Evolutionary conservation across 2,797 vertebrate genomes (phyloP).

Genomic region (Labeo calbasu): DNA sequence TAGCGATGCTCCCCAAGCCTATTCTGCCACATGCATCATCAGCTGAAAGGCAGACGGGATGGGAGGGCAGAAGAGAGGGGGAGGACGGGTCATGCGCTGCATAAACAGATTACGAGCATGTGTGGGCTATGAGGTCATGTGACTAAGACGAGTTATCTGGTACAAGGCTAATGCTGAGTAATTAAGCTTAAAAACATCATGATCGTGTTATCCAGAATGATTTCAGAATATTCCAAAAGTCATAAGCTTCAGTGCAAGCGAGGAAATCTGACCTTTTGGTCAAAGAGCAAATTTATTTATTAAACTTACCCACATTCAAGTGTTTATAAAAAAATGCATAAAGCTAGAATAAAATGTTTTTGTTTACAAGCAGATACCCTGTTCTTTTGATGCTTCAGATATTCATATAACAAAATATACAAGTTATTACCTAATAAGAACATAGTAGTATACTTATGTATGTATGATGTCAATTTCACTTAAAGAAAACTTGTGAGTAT

Average conservation of each 20-base stretch:
- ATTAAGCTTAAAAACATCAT: neutral
- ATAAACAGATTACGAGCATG: slow-evolving; percentile 48
- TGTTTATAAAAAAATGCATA: too few relatives aligned
- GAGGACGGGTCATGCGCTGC: slow-evolving; percentile 17
- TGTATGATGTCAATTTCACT: too few relatives aligned
- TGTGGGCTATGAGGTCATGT: slow-evolving; percentile 48
- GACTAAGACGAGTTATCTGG: slow-evolving; percentile 4
- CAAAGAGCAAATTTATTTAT: neutral
- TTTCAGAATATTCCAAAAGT: neutral
- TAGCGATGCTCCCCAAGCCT: slow-evolving; percentile 56
- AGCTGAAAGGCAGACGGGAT: slow-evolving; percentile 18
- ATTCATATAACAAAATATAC: too few relatives aligned
- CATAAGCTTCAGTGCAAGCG: neutral
- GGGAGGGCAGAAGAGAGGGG: slow-evolving; percentile 16
- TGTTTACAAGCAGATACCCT: too few relatives aligned
- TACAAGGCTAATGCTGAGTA: slow-evolving; percentile 10
- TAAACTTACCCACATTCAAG: too few relatives aligned
- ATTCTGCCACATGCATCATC: slow-evolving; percentile 40
- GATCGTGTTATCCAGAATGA: neutral
- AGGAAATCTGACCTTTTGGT: neutral
- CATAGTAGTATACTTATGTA: too few relatives aligned
- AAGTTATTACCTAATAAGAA: too few relatives aligned
- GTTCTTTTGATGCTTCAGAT: too few relatives aligned
- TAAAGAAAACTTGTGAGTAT: too few relatives aligned
- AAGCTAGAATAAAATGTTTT: too few relatives aligned